Evolutionary conservation across 2,888 invertebrate species (phyloP).

Genomic region (Melangyna quadrimaculata): DNA sequence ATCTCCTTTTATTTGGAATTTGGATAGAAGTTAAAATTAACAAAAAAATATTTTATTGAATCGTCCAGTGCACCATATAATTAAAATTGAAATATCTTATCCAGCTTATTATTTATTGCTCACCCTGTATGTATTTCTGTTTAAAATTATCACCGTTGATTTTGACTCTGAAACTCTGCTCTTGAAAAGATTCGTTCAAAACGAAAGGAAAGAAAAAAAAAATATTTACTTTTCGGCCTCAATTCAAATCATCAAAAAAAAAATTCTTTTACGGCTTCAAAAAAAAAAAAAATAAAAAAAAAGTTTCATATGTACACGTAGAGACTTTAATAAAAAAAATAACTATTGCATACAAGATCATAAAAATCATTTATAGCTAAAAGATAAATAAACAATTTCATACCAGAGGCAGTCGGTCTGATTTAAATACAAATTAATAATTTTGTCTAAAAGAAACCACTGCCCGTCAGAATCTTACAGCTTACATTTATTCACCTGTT

Average conservation of each 20-base stretch:
- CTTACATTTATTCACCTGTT: conserved; percentile 60
- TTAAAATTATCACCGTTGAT: neutral
- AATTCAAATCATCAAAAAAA: conserved; percentile 33
- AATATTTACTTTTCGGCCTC: conserved; percentile 37
- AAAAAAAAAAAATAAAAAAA: conserved; percentile 21
- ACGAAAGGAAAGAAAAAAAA: neutral
- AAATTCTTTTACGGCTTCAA: conserved; percentile 32
- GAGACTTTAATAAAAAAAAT: neutral
- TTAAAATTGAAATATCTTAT: too few relatives aligned
- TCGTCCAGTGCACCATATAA: too few relatives aligned
- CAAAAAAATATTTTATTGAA: too few relatives aligned
- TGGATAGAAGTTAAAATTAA: too few relatives aligned
- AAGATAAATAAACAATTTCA: conserved; percentile 61
- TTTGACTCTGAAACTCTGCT: conserved; percentile 44
- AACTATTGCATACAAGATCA: conserved; percentile 34
- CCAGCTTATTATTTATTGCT: neutral
- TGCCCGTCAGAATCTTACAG: conserved; percentile 40
- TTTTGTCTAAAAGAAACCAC: conserved; percentile 26
- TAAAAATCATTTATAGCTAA: conserved; percentile 53
- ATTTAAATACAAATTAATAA: conserved; percentile 25
- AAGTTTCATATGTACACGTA: conserved; percentile 10
- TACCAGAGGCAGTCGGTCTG: conserved; percentile 7
- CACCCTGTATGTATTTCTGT: neutral
- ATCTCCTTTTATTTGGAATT: too few relatives aligned
- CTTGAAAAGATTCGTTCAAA: neutral